Conservation (phyloP, 92 coral and sea anemone genomes). For the Heteractis magnifica region DNA sequence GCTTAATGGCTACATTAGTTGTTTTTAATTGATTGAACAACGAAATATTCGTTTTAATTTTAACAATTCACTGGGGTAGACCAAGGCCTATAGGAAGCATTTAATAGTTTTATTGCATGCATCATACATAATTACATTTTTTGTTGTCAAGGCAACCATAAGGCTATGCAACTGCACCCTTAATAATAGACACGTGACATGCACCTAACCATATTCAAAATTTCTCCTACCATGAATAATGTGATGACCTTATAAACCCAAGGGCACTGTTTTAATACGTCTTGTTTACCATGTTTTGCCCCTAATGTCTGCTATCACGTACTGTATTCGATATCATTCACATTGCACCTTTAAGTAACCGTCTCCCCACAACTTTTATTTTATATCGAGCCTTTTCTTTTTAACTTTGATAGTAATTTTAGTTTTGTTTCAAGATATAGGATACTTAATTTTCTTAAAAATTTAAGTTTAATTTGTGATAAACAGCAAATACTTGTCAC, state of each 20-base stretch:
- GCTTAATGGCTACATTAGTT: background rate
- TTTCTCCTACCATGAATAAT: too few species aligned
- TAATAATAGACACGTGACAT: background rate
- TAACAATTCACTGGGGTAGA: background rate
- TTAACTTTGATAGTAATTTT: constrained; percentile 13
- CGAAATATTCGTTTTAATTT: background rate
- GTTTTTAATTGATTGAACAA: background rate
- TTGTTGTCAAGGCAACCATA: background rate
- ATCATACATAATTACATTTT: background rate
- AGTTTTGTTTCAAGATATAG: constrained; percentile 21
- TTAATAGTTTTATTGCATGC: background rate
- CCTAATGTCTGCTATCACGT: background rate
- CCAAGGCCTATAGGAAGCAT: background rate
- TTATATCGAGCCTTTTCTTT: background rate
- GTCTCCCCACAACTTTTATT: constrained; percentile 13
- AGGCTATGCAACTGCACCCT: background rate
- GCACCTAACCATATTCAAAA: too few species aligned
- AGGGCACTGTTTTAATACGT: too few species aligned
- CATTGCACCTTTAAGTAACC: background rate
- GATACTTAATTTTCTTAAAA: constrained; percentile 26
- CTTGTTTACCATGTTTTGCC: background rate
- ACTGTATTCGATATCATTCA: constrained; percentile 2
- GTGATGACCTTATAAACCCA: too few species aligned
- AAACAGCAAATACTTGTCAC: background rate
- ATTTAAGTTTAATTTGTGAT: constrained; percentile 1